Conservation (phyloP, 37 sponge, comb jelly and placozoan genomes). For the Beroe forskalii region DNA sequence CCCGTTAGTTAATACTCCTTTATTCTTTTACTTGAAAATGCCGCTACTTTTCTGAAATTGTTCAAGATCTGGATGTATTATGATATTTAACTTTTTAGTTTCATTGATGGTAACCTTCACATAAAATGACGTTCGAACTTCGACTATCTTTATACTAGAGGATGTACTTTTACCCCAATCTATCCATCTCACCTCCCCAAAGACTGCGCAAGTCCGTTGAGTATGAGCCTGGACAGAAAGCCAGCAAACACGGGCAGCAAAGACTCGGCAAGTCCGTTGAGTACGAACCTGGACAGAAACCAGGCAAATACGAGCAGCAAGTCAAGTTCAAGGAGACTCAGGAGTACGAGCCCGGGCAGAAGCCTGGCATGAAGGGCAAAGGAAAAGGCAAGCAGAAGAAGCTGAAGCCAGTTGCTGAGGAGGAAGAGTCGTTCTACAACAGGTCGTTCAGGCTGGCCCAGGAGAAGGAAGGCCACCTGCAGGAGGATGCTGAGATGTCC, state of each 20-base stretch:
- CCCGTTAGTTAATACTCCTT: conserved; percentile 25
- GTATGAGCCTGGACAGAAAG: too few relatives aligned
- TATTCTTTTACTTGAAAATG: not conserved
- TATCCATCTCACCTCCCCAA: too few relatives aligned
- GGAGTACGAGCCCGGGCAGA: conserved; percentile 36
- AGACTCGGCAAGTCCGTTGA: conserved; percentile 18
- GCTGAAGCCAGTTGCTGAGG: conserved; percentile 49
- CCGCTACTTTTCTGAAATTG: too few relatives aligned
- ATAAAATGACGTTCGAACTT: too few relatives aligned
- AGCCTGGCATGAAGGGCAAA: not conserved
- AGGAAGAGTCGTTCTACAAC: conserved; percentile 42
- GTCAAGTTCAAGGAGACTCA: not conserved
- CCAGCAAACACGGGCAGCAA: too few relatives aligned
- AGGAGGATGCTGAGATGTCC: not conserved
- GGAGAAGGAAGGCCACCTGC: not conserved
- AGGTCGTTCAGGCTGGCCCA: not conserved
- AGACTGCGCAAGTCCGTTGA: too few relatives aligned
- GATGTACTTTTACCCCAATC: too few relatives aligned
- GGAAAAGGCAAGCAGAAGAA: conserved; percentile 20
- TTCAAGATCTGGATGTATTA: too few relatives aligned
- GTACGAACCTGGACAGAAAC: conserved; percentile 33
- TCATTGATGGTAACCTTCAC: too few relatives aligned
- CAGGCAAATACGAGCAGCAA: not conserved
- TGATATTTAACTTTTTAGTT: too few relatives aligned
- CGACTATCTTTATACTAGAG: too few relatives aligned